Evolutionary conservation across 2,797 vertebrate species (phyloP), one percentile per base, ranked within the genome.

Genomic region (Crocidura indochinensis): DNA sequence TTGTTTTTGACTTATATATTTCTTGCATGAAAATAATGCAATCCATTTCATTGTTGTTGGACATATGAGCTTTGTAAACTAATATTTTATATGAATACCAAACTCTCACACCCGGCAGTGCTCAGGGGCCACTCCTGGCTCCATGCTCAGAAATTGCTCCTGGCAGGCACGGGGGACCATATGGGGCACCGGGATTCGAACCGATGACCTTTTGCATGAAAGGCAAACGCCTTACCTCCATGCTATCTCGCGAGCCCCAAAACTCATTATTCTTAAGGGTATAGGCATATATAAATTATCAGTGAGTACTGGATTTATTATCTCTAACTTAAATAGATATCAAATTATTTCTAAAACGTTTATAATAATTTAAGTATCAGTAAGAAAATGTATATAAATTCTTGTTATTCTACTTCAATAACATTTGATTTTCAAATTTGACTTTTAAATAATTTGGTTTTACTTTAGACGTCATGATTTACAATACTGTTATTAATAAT

Each of bases 1-100:
- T 87, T 6, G 17, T 82, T 90, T 38, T 89, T 76, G 17, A 78
- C 26, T n/a, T 75, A 79, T 10, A 24, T 69, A 83, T 83, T 90
- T 10, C 79, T 29, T 60, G 10, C 46, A 73, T 88, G n/a, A 92
- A 90, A 87, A 72, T 72, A 62, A 68, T 20, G 44, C 47, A 51
- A 15, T 6, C 53, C 64, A 20, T 71, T 79, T 76, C 84, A 44
- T 53, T 91, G 47, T 2, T 65, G 4, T 87, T 87, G 75, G 71
- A 87, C 17, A 87, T 60, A 86, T 84, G 51, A 20, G 7, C 5
- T 78, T 78, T 38, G 64, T 56, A 3, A 19, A 2, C 65, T 14
- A 53, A 53, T 53, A 64, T 67, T 71, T 84, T 76, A 26, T 49
- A 53, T 53, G 3, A 53, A 53, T 53, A 15, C 17, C 10, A 53